Base-by-base conservation (phyloP, 1,140 invertebrate genomes). In the Drosophila bocki region DNA sequence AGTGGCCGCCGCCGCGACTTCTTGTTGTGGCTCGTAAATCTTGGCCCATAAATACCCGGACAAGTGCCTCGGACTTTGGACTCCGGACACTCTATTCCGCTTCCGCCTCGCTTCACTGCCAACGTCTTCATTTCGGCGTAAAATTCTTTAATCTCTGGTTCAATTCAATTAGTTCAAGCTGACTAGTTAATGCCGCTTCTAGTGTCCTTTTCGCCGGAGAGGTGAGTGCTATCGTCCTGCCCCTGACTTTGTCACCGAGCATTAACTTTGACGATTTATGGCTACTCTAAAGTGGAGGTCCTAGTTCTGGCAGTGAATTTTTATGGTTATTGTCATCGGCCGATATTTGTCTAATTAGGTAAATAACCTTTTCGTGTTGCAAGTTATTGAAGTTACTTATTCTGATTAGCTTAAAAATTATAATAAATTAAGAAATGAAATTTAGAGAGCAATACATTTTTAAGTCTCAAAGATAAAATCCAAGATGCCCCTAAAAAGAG, bases 131-230 rank as follows among this genome's bases (percentile, higher is more conserved):
- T 77, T 83, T 81, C 68, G 75, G 90, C 90, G 90, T 91, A 76
- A 91, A 91, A 91, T 86, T 90, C 90, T 91, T 91, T 91, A 92
- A 91, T 91, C 90, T 91, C 90, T 83, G 63, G 75, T 85, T 92
- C 90, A 92, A 92, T 92, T 92, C 90, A 92, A 92, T 92, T 92
- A 91, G 90, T 91, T 91, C 82, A 59, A 91, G 82, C 87, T 91
- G 91, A 92, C 83, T 92, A 90, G 91, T 80, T 92, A 91, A 91
- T 92, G 78, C 84, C 54, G 51, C 47, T 50, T 57, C 47, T 60
- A 80, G 71, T 47, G 70, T 74, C 65, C 67, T 71, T 53, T 63
- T n/a, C n/a, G 33, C 44, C 59, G 51, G 51, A 87, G 83, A 87
- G 83, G 79, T 87, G 80, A 64, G 62, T 72, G 54, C 53, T 50